Evolutionary conservation across 2,113 vertebrate species (phyloP), one percentile per base, ranked within the genome.

Genomic region (Nothobranchius furzeri): DNA sequence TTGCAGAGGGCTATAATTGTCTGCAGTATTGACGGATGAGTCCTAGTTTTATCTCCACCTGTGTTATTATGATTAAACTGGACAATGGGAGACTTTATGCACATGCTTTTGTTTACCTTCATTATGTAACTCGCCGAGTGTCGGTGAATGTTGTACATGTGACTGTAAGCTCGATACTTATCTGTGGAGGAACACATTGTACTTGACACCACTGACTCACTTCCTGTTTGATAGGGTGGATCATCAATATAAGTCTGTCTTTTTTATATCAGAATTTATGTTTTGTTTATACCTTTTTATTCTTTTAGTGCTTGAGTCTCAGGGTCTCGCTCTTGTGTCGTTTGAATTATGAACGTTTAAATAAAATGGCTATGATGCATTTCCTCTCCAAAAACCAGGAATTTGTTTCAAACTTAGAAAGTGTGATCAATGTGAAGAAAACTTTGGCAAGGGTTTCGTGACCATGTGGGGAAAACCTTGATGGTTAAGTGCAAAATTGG

Each of bases 121-220:
- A 30, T 87, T 80, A 78, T 70, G 65, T 69, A 76, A 84, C 49
- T 5, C 12, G 17, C 43, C 17, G 25, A 2, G 15, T 69, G 49
- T 64, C 15, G 63, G 37, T 67, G 37, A 9, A 40, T 40, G 37
- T 40, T 7, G 62, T 47, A 46, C 73, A 66, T 81, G 52, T 62
- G 59, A 78, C 46, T 73, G 52, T n/a, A 3, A 15, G 83, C 67
- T 48, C 43, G 74, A 85, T 74, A 64, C 65, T 51, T 13, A 59
- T 54, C 67, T 49, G 63, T 53, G 51, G 48, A 74, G 68, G 78
- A 76, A 82, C 83, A 71, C 68, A 67, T 78, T 81, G 77, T 77
- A 15, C 76, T 70, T 63, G 56, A 72, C 70, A 71, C 51, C n/a
- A 14, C 17, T 57, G 53, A 65, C 62, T 68, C 71, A 37, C 62